Base-by-base conservation (phyloP, 2,797 vertebrate species). In the Thaleichthys pacificus region DNA sequence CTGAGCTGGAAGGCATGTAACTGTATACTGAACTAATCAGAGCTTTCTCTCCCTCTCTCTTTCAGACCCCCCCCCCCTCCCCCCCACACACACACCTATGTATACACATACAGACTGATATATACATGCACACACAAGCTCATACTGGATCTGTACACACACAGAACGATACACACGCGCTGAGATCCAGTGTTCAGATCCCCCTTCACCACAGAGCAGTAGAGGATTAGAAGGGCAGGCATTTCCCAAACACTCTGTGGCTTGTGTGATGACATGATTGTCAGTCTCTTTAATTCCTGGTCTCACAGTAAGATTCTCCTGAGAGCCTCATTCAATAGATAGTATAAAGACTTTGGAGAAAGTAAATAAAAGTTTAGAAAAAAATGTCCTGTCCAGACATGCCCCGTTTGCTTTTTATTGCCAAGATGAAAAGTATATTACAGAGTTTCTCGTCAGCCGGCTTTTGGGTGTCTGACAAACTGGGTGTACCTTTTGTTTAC, bases 241-340 rank as follows among this genome's bases (percentile, higher is more conserved):
- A 69, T 88, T 85, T 86, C 85, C 89, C 82, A 80, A 87, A 85
- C 26, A 78, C 79, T 80, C 82, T 85, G 85, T 38, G 85, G 85
- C 81, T 85, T 72, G 79, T 72, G 81, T 73, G 87, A 89, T 87
- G 89, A 91, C 89, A 88, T 88, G 87, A 89, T 83, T 87, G 85
- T 87, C 83, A 84, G 84, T 85, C 79, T 80, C 32, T 82, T 74
- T 86, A 80, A 89, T 90, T 84, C 86, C 7, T 73, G 74, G 71
- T 67, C 64, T 3, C 72, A 21, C 68, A 77, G 75, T 78, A 58
- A 81, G 82, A 86, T 77, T 81, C 75, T 71, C 12, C 0, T n/a
- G 74, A 14, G 56, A 14, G 56, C 78, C 68, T 61, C 42, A 73
- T 76, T 83, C 76, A 76, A 3, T 66, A 62, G 60, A 76, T 74